Evolutionary conservation across 2,113 vertebrate species (phyloP).

Genomic region (Brachionichthys hirsutus): DNA sequence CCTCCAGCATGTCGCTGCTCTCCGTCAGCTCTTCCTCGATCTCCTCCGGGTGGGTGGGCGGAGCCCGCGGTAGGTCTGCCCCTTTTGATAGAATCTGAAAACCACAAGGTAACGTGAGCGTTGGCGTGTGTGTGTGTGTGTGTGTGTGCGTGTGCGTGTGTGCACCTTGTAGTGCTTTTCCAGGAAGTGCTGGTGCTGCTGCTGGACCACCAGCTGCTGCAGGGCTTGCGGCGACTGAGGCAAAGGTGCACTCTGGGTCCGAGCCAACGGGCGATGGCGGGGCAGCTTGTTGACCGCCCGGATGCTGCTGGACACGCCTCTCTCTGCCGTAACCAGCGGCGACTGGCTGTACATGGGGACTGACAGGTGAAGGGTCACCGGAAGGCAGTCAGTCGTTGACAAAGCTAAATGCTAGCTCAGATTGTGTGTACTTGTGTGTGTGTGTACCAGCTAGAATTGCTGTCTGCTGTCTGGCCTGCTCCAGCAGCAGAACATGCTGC

Average conservation of each 20-base stretch:
- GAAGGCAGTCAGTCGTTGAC: slow-evolving; percentile 1
- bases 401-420: background rate
- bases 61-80: slow-evolving; percentile 59
- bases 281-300: slow-evolving; percentile 86
- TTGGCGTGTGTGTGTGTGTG: background rate
- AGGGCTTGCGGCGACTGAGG: slow-evolving; percentile 93
- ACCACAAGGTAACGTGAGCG: background rate
- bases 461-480: slow-evolving; percentile 93
- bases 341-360: slow-evolving; percentile 93
- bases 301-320: slow-evolving; percentile 79
- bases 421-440: slow-evolving; percentile 5
- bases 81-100: slow-evolving; percentile 68
- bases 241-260: slow-evolving; percentile 90
- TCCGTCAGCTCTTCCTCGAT: slow-evolving; percentile 71
- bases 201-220: slow-evolving; percentile 91
- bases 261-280: slow-evolving; percentile 87
- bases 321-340: slow-evolving; percentile 88
- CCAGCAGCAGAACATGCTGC: slow-evolving; percentile 91
- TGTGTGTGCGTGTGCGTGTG: background rate
- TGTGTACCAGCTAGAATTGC: slow-evolving; percentile 85
- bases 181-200: slow-evolving; percentile 91
- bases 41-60: slow-evolving; percentile 71
- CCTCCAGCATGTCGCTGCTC: slow-evolving; percentile 74
- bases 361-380: slow-evolving; percentile 40
- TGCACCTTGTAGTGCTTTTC: slow-evolving; percentile 83